A percentile compares a stretch with the other conserved stretches of the same genome.
Evolutionary conservation across 2,113 vertebrate species (phyloP).

Genomic region (Himantopus leucocephalus): DNA sequence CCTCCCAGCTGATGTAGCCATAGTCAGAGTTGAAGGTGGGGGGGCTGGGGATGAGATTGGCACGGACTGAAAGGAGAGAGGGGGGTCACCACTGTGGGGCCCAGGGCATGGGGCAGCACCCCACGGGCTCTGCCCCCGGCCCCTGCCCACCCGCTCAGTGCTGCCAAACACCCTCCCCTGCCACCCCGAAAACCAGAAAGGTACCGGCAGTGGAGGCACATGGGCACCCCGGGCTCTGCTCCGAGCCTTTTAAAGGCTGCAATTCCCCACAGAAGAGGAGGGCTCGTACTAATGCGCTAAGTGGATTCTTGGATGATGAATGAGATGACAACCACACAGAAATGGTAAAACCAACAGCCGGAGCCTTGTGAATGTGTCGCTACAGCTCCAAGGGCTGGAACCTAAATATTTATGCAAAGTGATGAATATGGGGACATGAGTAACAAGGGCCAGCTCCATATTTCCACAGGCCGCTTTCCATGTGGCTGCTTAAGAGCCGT

Average conservation of each 20-base stretch:
- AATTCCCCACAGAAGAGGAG: neutral
- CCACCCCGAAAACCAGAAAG: neutral
- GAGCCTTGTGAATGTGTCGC: neutral
- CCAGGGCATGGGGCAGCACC: neutral
- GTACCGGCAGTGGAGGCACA: fast-evolving
- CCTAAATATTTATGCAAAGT: constrained; percentile 57
- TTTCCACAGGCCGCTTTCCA: neutral
- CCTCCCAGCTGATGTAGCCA: constrained; percentile 91
- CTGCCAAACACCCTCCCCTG: neutral
- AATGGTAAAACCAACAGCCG: neutral
- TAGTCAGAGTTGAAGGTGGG: constrained; percentile 90
- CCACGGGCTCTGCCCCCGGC: neutral
- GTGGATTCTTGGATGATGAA: neutral
- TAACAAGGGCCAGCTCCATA: neutral
- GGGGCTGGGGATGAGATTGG: constrained; percentile 88
- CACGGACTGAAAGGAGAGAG: constrained; percentile 76
- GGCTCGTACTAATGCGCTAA: neutral
- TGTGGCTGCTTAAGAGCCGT: neutral
- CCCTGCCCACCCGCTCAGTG: neutral
- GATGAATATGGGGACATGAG: neutral
- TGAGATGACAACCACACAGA: neutral
- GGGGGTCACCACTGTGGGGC: neutral
- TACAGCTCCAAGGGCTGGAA: neutral
- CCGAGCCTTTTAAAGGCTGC: neutral
- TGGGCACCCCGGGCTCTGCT: neutral